Percentiles rank a stretch among this genome's conserved stretches.
Evolutionary conservation across 2,113 vertebrate genomes (phyloP).

Genomic region (Ceratotherium simum): DNA sequence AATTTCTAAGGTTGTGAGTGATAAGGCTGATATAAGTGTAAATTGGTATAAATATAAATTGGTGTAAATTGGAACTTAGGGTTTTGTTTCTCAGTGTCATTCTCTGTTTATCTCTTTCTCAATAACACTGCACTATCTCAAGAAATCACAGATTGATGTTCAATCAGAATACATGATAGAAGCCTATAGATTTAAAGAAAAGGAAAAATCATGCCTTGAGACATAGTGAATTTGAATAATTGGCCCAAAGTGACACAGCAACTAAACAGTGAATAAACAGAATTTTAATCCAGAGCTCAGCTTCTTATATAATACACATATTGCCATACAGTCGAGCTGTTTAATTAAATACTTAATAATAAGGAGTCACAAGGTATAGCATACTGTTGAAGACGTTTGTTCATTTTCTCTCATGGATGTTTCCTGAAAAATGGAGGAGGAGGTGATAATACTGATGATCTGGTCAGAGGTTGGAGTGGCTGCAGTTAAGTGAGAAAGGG

Average conservation of each 20-base stretch:
- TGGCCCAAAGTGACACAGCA: background rate
- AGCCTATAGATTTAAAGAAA: background rate
- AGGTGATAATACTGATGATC: background rate
- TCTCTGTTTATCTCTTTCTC: background rate
- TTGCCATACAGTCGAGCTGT: background rate
- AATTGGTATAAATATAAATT: background rate
- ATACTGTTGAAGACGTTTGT: background rate
- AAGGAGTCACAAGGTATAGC: background rate
- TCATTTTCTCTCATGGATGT: background rate
- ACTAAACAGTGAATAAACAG: background rate
- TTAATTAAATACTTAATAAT: background rate
- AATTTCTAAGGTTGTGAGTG: background rate
- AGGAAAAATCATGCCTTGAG: background rate
- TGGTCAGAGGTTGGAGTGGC: background rate
- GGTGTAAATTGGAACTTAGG: background rate
- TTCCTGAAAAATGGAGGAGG: background rate
- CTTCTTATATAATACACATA: background rate
- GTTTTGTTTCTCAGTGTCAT: background rate
- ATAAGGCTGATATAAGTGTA: background rate
- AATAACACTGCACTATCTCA: background rate
- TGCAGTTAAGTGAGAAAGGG: background rate
- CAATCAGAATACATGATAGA: background rate
- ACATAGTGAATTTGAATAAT: background rate
- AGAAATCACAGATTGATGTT: background rate
- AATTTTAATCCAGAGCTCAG: background rate